These are phyloP conservation scores for Cetonia aurata DNA, from an alignment of 2,888 invertebrate genomes.

Conservation along the genomic window DNA sequence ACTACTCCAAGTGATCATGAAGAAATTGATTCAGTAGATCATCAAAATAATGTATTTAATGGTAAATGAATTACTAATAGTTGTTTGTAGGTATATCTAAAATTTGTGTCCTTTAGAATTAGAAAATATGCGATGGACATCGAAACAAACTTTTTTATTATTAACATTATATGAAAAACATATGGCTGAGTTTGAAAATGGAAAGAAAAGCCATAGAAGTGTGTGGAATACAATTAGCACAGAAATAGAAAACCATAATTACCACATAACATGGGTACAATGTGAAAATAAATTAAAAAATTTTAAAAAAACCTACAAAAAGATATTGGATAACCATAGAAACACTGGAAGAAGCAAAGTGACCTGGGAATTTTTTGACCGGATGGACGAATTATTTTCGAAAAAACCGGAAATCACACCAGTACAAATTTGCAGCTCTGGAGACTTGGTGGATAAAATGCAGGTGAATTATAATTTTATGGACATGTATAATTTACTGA, in stretches of 20 bases:
- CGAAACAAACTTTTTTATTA: background rate
- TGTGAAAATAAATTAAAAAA: background rate
- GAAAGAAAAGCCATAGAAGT: background rate
- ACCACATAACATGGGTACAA: background rate
- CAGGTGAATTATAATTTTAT: background rate
- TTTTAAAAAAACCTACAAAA: conserved; percentile 1
- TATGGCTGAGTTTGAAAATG: background rate
- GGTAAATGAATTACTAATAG: too few species aligned
- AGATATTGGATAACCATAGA: background rate
- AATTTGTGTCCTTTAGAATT: too few species aligned
- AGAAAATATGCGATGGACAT: too few species aligned
- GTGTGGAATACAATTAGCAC: background rate
- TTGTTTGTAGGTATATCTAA: too few species aligned
- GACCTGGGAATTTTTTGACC: background rate
- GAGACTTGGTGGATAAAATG: background rate
- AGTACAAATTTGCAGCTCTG: conserved; percentile 1
- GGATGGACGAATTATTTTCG: background rate
- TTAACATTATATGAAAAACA: background rate
- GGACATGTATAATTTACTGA: background rate
- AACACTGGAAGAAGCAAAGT: background rate
- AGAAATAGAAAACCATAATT: background rate
- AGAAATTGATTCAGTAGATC: too few species aligned
- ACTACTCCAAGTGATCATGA: too few species aligned
- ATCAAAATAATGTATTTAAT: too few species aligned
- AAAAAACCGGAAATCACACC: conserved; percentile 8